Evolutionary conservation across 2,888 invertebrate species (phyloP).

Genomic region (Ischnus inquisitorius): DNA sequence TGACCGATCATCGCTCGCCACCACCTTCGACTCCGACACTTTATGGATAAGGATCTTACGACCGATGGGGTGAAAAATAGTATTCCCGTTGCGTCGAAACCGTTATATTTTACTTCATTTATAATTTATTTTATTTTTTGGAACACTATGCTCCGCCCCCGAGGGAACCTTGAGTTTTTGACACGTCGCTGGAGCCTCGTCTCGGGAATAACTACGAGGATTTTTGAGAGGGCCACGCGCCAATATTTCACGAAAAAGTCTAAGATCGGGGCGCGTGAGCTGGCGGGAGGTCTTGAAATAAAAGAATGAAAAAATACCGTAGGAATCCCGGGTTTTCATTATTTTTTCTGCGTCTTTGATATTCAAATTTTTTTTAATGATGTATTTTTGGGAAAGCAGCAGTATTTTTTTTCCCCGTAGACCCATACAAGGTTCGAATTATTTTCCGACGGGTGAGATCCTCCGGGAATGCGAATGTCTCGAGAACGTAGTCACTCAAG

Average conservation of each 20-base stretch:
- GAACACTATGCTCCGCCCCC: slow-evolving; percentile 5
- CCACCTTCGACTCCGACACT: slow-evolving; percentile 61
- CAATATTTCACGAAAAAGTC: slow-evolving; percentile 29
- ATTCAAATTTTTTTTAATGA: slow-evolving; percentile 15
- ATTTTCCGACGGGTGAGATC: slow-evolving; percentile 6
- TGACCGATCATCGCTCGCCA: slow-evolving; percentile 74
- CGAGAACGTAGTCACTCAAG: slow-evolving; percentile 26
- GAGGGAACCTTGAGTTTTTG: slow-evolving; percentile 58
- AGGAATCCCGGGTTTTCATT: neutral
- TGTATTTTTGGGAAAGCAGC: neutral
- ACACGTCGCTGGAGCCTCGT: slow-evolving; percentile 53
- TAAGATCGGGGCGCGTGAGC: slow-evolving; percentile 14
- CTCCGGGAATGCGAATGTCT: neutral
- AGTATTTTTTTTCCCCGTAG: neutral
- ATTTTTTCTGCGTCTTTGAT: neutral
- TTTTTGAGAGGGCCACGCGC: slow-evolving; percentile 41
- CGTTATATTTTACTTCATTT: slow-evolving; percentile 43
- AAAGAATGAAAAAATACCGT: slow-evolving; percentile 1
- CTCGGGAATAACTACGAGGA: slow-evolving; percentile 22
- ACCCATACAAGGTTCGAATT: neutral
- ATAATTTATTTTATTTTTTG: slow-evolving; percentile 22
- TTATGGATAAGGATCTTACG: slow-evolving; percentile 74
- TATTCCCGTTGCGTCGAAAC: slow-evolving; percentile 32
- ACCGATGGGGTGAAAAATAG: slow-evolving; percentile 35
- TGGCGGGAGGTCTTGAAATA: slow-evolving; percentile 18